Percentiles rank a stretch among this genome's conserved stretches.
phyloP scores from a whole-genome alignment of 2,888 invertebrate species.

The Candidula unifasciata region DNA sequence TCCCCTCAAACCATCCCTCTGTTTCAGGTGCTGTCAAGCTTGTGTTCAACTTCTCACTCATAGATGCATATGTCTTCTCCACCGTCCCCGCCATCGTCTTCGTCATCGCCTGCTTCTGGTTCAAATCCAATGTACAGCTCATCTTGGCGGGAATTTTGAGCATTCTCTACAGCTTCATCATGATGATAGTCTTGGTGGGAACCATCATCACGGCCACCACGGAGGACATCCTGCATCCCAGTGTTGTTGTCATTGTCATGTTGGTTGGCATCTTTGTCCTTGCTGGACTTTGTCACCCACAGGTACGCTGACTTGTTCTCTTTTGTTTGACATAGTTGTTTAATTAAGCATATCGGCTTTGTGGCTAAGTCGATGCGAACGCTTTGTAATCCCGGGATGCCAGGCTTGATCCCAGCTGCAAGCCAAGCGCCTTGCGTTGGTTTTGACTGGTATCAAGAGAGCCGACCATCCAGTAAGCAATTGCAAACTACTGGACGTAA shows the following conservation, averaged over 20 bases:
- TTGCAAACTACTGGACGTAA: no score
- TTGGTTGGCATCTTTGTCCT: slow-evolving; percentile 77
- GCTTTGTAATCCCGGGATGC: no score
- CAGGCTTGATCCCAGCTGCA: no score
- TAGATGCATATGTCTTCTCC: slow-evolving; percentile 67
- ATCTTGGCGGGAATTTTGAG: slow-evolving; percentile 81
- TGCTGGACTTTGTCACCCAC: slow-evolving; percentile 70
- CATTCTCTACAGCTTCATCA: slow-evolving; percentile 95
- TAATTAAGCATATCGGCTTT: no score
- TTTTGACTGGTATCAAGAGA: no score
- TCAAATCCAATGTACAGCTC: slow-evolving; percentile 72
- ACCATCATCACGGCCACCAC: slow-evolving; percentile 94
- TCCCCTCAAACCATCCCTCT: neutral
- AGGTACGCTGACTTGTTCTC: slow-evolving; percentile 72
- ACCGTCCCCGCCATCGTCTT: slow-evolving; percentile 67
- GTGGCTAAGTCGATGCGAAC: no score
- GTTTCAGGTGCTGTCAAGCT: slow-evolving; percentile 64
- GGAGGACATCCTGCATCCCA: slow-evolving; percentile 84
- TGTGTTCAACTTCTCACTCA: slow-evolving; percentile 65
- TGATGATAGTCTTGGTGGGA: slow-evolving; percentile 99
- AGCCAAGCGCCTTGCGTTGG: no score
- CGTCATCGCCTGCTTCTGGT: slow-evolving; percentile 67
- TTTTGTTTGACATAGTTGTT: no score
- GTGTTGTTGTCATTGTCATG: slow-evolving; percentile 68
- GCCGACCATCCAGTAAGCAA: no score